Evolutionary conservation across 1,140 invertebrate species (phyloP), one percentile per base, ranked within the genome.

Genomic region (Drosophila elegans): DNA sequence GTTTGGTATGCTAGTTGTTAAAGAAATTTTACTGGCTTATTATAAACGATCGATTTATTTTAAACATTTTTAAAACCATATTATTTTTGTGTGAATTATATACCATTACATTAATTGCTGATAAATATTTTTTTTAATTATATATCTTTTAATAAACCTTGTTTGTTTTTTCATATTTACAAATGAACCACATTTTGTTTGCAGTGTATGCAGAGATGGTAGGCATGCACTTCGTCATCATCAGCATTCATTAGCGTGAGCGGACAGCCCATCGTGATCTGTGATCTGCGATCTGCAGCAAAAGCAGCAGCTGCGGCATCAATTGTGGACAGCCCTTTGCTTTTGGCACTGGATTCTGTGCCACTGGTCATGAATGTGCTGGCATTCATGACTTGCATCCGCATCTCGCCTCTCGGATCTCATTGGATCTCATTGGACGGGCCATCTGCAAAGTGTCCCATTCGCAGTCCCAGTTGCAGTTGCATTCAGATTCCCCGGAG

Each of bases 181-280:
- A n/a, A 12, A 10, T 5, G 4, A 48, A 1, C 3, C 12, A n/a
- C n/a, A 29, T 25, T 3, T 48, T 34, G 13, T 25, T 66, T 13
- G 4, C 41, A 13, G 64, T 68, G 64, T 32, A 45, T 7, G 10
- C 32, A 45, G 36, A 25, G 41, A 52, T 34, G 51, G 29, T 42
- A 29, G 42, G 55, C 61, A 63, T 76, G 74, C 61, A 67, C 83
- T 76, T 74, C 82, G 81, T 88, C 83, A 76, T 86, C 75, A 88
- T 88, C 79, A 86, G 80, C 60, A 77, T 88, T 86, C 83, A 86
- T 86, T 86, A 86, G 82, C 82, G 82, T 82, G 83, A 86, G 75
- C 82, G 78, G 76, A 86, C 81, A 68, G 52, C 78, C 64, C 83
- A 85, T 88, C 82, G 83, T 85, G 82, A 83, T 80, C 60, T 66